phyloP scores from a whole-genome alignment of 2,888 invertebrate genomes.

The Hecatera dysodea region DNA sequence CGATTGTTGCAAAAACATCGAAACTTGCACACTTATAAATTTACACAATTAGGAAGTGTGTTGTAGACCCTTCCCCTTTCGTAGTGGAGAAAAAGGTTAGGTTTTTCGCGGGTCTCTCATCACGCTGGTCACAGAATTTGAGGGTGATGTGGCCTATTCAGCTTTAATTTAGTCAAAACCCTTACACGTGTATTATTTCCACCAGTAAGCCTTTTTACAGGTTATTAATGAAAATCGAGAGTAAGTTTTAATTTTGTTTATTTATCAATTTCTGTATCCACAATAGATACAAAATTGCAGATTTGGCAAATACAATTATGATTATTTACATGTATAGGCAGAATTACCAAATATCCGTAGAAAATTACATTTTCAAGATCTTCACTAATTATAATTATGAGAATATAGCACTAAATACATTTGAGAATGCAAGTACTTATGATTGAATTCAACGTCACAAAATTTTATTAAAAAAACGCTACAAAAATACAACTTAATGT shows the following conservation, averaged over 20 bases:
- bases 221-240: constrained; percentile 61
- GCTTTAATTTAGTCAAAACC: no score
- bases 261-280: constrained; percentile 91
- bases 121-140: no score
- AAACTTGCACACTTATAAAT: no score
- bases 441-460: constrained; percentile 53
- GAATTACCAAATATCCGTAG: constrained; percentile 67
- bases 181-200: no score
- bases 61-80: no score
- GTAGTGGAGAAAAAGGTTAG: no score
- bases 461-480: constrained; percentile 67
- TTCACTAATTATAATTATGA: constrained; percentile 57
- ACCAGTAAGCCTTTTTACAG: not conserved
- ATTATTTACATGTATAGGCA: constrained; percentile 79
- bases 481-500: constrained; percentile 79
- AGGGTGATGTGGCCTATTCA: no score
- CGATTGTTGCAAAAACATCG: no score
- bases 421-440: constrained; percentile 48
- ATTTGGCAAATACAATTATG: constrained; percentile 80
- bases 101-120: no score
- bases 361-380: constrained; percentile 72
- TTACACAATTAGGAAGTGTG: no score
- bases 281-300: constrained; percentile 85
- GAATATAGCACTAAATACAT: constrained; percentile 60
- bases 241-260: constrained; percentile 81